Percentiles rank a stretch among this genome's conserved stretches.
phyloP scores from a whole-genome alignment of 2,113 vertebrate species.

The Pollachius pollachius region DNA sequence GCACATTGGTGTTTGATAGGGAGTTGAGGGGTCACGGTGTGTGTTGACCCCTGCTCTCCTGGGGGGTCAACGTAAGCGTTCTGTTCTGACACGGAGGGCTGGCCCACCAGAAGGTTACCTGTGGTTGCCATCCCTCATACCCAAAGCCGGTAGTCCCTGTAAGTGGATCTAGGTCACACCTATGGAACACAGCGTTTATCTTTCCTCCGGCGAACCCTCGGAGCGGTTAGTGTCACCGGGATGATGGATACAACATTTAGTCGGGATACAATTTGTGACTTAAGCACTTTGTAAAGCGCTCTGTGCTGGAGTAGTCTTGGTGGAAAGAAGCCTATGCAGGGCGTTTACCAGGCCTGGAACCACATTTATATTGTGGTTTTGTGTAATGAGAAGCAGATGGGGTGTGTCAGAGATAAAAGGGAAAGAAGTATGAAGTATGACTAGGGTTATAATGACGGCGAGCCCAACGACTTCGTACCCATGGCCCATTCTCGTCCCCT shows the following conservation, averaged over 20 bases:
- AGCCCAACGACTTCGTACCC: conserved; percentile 53
- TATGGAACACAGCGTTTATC: too few relatives aligned
- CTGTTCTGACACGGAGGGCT: conserved; percentile 37
- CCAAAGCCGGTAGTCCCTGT: too few relatives aligned
- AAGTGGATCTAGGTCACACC: too few relatives aligned
- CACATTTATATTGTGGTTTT: conserved; percentile 62
- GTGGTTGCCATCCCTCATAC: conserved; percentile 23
- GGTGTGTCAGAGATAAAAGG: conserved; percentile 69
- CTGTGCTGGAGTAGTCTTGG: too few relatives aligned
- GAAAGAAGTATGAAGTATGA: conserved; percentile 72
- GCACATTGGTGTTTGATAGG: conserved; percentile 3
- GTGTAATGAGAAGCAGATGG: conserved; percentile 66
- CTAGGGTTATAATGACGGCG: conserved; percentile 66
- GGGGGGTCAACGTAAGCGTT: conserved; percentile 36
- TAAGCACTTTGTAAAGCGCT: too few relatives aligned
- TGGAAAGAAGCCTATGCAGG: too few relatives aligned
- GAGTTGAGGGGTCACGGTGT: conserved; percentile 52
- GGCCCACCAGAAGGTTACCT: conserved; percentile 36
- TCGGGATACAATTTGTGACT: too few relatives aligned
- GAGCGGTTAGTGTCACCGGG: too few relatives aligned
- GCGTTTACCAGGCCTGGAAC: conserved; percentile 37
- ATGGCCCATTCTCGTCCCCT: conserved; percentile 33
- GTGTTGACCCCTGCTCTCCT: conserved; percentile 42
- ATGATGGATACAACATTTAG: too few relatives aligned
- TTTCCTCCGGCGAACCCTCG: too few relatives aligned